phyloP scores from a whole-genome alignment of 2,797 vertebrate species.

The Sebastes iracundus region DNA sequence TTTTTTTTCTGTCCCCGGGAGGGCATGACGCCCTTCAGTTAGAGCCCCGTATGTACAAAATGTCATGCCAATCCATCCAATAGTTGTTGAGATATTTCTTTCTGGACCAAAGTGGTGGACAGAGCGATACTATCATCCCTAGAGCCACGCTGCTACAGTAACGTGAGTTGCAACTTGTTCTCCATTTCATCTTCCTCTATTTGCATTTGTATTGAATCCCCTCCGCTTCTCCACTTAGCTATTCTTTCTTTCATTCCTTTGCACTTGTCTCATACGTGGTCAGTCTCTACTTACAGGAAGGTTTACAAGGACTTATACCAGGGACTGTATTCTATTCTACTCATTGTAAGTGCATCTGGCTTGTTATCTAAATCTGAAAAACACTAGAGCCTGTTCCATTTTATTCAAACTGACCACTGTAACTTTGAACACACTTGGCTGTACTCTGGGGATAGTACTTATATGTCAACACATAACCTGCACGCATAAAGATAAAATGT shows the following conservation, averaged over 20 bases:
- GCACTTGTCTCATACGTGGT: neutral
- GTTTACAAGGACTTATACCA: slow-evolving; percentile 7
- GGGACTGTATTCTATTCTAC: neutral
- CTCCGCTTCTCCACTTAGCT: neutral
- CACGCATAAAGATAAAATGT: neutral
- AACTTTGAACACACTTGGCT: neutral
- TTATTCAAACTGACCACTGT: neutral
- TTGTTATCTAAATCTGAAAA: neutral
- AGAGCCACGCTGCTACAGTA: neutral
- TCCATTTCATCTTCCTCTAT: neutral
- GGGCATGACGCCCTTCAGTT: too few relatives aligned
- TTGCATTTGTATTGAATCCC: neutral
- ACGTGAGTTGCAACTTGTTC: neutral
- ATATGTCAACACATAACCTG: neutral
- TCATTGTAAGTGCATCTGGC: neutral
- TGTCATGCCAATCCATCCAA: neutral
- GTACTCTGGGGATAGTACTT: neutral
- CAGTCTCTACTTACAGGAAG: neutral
- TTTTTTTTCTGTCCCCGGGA: neutral
- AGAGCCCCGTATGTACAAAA: too few relatives aligned
- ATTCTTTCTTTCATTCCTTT: neutral
- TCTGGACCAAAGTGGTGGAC: neutral
- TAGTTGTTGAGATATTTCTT: neutral
- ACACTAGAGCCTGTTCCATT: neutral
- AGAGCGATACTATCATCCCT: neutral